A percentile compares a stretch with the other conserved stretches of the same genome.
phyloP scores from a whole-genome alignment of 2,888 invertebrate genomes.

The Frankliniella intonsa region DNA sequence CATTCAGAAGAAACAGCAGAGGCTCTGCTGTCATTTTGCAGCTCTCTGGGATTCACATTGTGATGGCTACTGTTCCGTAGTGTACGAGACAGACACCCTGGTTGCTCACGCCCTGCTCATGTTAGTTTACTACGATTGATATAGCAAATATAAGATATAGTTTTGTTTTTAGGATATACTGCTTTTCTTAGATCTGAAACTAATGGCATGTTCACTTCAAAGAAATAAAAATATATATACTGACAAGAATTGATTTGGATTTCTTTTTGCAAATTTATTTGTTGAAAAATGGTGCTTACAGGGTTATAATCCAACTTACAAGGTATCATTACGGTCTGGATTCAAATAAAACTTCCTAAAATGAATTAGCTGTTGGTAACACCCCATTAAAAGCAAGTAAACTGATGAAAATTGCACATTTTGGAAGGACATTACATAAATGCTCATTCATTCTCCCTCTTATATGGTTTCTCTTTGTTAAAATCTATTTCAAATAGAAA shows the following conservation, averaged over 20 bases:
- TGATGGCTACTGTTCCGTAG: not conserved
- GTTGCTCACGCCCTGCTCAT: not conserved
- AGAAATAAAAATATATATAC: no score
- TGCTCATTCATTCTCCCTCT: not conserved
- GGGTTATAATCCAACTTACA: not conserved
- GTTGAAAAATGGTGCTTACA: constrained; percentile 9
- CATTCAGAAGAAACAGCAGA: not conserved
- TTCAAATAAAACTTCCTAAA: constrained; percentile 2
- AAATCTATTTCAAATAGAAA: constrained; percentile 19
- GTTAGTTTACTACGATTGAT: not conserved
- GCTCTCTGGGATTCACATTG: not conserved
- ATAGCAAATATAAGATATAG: not conserved
- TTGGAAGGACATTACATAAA: constrained; percentile 19
- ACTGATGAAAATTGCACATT: not conserved
- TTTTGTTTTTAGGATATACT: not conserved
- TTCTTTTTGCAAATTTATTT: not conserved
- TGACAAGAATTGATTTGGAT: not conserved
- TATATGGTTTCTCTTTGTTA: constrained; percentile 1
- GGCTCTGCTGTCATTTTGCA: not conserved
- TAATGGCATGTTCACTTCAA: no score
- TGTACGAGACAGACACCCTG: not conserved
- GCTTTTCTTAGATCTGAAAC: no score
- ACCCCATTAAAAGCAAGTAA: not conserved
- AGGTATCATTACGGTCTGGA: not conserved
- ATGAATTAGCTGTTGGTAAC: constrained; percentile 1